Conservation (phyloP, 2,113 vertebrate genomes). For the Gulo gulo region DNA sequence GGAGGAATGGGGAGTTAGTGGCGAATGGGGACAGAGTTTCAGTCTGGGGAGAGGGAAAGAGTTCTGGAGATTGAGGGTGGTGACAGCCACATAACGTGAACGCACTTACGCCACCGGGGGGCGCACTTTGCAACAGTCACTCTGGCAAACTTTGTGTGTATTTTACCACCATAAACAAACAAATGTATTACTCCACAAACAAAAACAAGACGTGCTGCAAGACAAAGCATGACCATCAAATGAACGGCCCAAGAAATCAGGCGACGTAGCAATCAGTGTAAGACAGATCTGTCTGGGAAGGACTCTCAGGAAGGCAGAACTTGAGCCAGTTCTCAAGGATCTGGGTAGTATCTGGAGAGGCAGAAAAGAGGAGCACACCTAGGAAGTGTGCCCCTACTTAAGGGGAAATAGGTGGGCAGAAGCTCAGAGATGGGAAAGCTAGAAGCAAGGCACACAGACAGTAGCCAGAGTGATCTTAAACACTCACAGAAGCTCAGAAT, state of each 20-base stretch:
- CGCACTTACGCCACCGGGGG: accelerated
- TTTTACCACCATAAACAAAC: not conserved
- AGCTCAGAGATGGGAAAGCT: not conserved
- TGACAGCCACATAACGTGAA: accelerated
- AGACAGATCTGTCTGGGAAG: too few relatives aligned
- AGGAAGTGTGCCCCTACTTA: accelerated
- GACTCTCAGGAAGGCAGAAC: not conserved
- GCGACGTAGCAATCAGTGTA: not conserved
- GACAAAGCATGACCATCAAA: not conserved
- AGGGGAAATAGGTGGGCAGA: not conserved
- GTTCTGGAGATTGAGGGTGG: accelerated
- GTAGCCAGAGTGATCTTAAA: accelerated
- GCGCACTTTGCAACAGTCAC: accelerated
- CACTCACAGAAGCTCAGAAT: accelerated
- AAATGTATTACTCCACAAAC: accelerated
- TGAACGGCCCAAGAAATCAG: accelerated
- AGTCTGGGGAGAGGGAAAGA: not conserved
- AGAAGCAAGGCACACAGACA: accelerated
- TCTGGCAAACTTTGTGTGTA: accelerated
- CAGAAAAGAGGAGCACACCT: not conserved
- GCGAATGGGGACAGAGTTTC: not conserved
- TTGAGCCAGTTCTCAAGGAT: not conserved
- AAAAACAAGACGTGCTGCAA: not conserved
- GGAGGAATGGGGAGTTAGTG: not conserved
- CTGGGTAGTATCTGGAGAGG: not conserved